Evolutionary conservation across 2,888 invertebrate species (phyloP).

Genomic region (Empis livida): DNA sequence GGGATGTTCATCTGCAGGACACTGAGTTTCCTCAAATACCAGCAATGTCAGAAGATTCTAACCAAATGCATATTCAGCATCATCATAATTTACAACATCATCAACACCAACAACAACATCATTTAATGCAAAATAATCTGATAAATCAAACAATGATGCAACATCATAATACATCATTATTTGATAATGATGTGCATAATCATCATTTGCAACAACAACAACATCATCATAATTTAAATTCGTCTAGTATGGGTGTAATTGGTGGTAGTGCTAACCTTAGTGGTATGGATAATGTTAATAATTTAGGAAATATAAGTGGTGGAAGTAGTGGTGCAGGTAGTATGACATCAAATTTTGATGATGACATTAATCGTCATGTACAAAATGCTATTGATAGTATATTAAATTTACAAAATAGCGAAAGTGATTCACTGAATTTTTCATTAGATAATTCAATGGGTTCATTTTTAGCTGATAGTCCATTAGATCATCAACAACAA

Average conservation of each 20-base stretch:
- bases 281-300: constrained; percentile 11
- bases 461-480: constrained; percentile 31
- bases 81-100: constrained; percentile 19
- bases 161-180: no score
- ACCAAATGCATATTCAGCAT: constrained; percentile 15
- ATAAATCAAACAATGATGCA: constrained; percentile 1
- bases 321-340: constrained; percentile 10
- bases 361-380: constrained; percentile 62
- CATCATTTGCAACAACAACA: constrained; percentile 6
- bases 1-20: background rate
- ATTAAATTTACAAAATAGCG: constrained; percentile 49
- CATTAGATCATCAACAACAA: constrained; percentile 26
- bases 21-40: background rate
- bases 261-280: no score
- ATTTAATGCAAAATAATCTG: background rate
- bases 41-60: constrained; percentile 3
- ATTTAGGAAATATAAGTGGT: constrained; percentile 15
- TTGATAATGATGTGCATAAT: no score
- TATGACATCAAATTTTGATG: constrained; percentile 36
- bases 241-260: no score
- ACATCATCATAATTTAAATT: constrained; percentile 6
- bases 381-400: constrained; percentile 71
- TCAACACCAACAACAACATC: constrained; percentile 18
- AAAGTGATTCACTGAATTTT: constrained; percentile 35
- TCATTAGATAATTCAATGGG: constrained; percentile 31